Conservation (phyloP, 30 jellyfish, hydroid and myxozoan species). For the Haliclystus octoradiatus region DNA sequence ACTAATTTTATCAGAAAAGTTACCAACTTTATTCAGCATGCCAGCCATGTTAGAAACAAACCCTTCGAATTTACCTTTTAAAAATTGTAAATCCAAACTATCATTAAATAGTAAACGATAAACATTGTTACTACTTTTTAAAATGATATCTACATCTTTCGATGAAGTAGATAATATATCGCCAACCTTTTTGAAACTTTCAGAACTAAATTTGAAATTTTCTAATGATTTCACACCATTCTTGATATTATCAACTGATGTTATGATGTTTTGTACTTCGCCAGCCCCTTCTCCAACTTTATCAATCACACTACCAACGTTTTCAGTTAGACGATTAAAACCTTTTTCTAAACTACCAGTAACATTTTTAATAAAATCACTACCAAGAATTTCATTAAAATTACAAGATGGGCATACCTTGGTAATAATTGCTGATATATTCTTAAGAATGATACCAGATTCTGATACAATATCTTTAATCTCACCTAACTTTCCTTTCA, state of each 20-base stretch:
- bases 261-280: constrained; percentile 21
- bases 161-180: constrained; percentile 43
- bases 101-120: constrained; percentile 46
- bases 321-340: constrained; percentile 31
- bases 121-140: constrained; percentile 36
- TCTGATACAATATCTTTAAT: constrained; percentile 54
- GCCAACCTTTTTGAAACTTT: constrained; percentile 48
- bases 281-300: constrained; percentile 60
- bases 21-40: constrained; percentile 62
- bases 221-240: constrained; percentile 15
- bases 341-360: constrained; percentile 23
- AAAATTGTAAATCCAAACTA: constrained; percentile 32
- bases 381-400: constrained; percentile 49
- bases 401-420: constrained; percentile 62
- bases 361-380: constrained; percentile 23
- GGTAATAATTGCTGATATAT: constrained; percentile 21
- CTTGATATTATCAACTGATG: constrained; percentile 53
- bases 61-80: constrained; percentile 68
- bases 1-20: constrained; percentile 24
- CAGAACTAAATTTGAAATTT: constrained; percentile 36
- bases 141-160: constrained; percentile 22
- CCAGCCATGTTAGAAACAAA: constrained; percentile 39
- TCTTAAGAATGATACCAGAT: constrained; percentile 54
- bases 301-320: constrained; percentile 39
- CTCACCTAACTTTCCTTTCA: constrained; percentile 62